Conservation (phyloP, 2,888 invertebrate genomes). For the Drosophila robusta region DNA sequence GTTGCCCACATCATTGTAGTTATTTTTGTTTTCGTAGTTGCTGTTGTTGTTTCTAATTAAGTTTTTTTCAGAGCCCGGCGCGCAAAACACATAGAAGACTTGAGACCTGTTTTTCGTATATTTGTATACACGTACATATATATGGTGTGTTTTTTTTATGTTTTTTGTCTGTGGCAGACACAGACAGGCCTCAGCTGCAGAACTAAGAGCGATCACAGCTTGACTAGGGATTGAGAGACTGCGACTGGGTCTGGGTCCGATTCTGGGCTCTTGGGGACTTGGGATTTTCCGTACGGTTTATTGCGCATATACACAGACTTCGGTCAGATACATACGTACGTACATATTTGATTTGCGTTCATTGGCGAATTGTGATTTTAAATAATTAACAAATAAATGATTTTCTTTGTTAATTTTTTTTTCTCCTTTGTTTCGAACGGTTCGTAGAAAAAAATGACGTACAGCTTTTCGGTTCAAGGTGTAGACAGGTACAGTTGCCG, state of each 20-base stretch:
- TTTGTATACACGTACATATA: not conserved
- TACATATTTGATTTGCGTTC: constrained; percentile 34
- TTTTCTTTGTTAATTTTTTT: constrained; percentile 21
- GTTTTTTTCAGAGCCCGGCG: constrained; percentile 24
- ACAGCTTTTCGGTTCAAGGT: constrained; percentile 2
- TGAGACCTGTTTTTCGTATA: constrained; percentile 43
- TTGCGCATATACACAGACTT: constrained; percentile 19
- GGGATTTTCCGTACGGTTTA: constrained; percentile 53
- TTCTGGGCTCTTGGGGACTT: constrained; percentile 12
- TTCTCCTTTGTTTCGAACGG: not conserved
- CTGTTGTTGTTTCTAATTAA: constrained; percentile 51
- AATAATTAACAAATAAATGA: constrained; percentile 65
- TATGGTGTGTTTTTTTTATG: not conserved
- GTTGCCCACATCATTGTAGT: constrained; percentile 27
- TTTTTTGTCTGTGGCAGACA: constrained; percentile 16
- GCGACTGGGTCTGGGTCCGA: not conserved
- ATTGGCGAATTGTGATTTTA: constrained; percentile 56
- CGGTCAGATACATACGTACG: not conserved
- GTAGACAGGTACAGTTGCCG: constrained; percentile 28
- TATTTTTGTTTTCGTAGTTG: constrained; percentile 14
- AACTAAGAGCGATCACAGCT: constrained; percentile 17
- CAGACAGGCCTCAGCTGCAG: constrained; percentile 10
- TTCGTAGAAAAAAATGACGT: constrained; percentile 25
- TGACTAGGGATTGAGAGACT: constrained; percentile 17
- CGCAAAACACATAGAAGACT: constrained; percentile 30